Base-by-base conservation (phyloP, 2,888 invertebrate species). In the Erebia palarica region DNA sequence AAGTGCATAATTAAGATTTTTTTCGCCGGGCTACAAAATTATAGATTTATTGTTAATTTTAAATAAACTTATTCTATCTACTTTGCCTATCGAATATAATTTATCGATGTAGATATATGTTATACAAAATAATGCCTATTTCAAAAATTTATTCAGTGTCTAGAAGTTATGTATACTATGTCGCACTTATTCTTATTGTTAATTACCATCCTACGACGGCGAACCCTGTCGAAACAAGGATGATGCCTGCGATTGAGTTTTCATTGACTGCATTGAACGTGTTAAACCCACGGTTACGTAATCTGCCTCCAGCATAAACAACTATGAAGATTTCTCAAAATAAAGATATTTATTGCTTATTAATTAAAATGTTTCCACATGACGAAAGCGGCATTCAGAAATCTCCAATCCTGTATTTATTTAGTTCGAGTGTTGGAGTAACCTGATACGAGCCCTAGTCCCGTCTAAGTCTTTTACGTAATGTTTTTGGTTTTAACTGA, bases 1-100 rank as follows among this genome's bases (percentile, higher is more conserved):
- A 92, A 75, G 84, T 80, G 87, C 91, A 91, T 92, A 90, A 91
- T 90, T 83, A 71, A 69, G 61, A 65, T 65, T 69, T 68, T 10
- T 65, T 57, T 58, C 57, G 9, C 60, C 47, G 21, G 53, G 14
- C 49, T n/a, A 59, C 16, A 57, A 57, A 57, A 58, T 70, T 42
- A 65, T 18, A 63, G 11, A 68, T 44, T 36, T 18, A 49, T 68
- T 60, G 53, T 71, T 63, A 21, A 58, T 3, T 55, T 3, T 11
- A 0, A 7, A 51, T 13, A 10, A 11, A 55, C 16, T 10, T 51
- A 11, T 16, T 55, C 55, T 10, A 53, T 53, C 16, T 53, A 53
- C 53, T 16, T 16, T 51, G 9, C 53, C 53, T 3, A 55, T 55
- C 55, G 55, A 55, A 55, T 55, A 55, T 16, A 10, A 55, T 18